phyloP scores from a whole-genome alignment of 2,888 invertebrate species.

The Conus canariensis region DNA sequence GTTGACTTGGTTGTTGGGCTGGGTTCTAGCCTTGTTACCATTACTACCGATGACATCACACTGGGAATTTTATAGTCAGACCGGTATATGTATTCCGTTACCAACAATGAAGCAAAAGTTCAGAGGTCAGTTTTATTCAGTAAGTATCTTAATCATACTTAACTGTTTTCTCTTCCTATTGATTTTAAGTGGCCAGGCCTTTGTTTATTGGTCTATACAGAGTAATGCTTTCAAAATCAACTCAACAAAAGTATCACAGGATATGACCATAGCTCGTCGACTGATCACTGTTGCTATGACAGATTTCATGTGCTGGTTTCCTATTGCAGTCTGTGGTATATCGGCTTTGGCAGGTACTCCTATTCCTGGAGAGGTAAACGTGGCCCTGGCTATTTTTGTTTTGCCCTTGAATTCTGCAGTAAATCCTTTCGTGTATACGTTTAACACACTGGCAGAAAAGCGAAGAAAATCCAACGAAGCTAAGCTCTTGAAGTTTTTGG shows the following conservation, averaged over 20 bases:
- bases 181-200: not conserved
- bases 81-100: not conserved
- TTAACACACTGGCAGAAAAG: not conserved
- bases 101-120: not conserved
- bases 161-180: not conserved
- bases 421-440: not conserved
- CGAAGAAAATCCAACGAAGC: not conserved
- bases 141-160: not conserved
- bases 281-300: not conserved
- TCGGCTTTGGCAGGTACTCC: not conserved
- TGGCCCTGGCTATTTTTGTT: not conserved
- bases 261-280: not conserved
- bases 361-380: not conserved
- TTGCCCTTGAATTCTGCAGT: not conserved
- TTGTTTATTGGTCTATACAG: not conserved
- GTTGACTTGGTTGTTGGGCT: not conserved
- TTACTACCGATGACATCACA: not conserved
- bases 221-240: not conserved
- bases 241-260: not conserved
- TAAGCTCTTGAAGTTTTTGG: not conserved
- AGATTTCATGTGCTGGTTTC: slow-evolving; percentile 29
- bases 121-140: not conserved
- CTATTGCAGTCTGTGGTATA: not conserved
- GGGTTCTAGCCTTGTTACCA: not conserved
- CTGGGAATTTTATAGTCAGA: not conserved